Evolutionary conservation across 53 echinoderm and acorn worm genomes (phyloP).

Genomic region (Apostichopus leukothele): DNA sequence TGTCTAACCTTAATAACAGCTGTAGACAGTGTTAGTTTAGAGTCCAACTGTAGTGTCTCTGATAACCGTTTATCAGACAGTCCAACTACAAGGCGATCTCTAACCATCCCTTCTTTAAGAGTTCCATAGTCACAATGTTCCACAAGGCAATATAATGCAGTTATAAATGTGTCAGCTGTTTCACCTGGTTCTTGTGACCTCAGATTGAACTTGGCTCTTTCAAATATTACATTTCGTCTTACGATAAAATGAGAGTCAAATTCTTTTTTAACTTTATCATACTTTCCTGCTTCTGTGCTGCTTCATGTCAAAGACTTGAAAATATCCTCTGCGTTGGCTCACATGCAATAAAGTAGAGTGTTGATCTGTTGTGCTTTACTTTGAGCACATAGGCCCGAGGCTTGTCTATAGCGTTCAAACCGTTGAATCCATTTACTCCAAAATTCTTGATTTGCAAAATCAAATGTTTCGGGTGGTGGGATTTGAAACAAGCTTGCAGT

Average conservation of each 20-base stretch:
- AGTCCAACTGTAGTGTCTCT: slow-evolving; percentile 47
- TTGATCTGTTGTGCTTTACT: slow-evolving; percentile 55
- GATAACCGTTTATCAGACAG: slow-evolving; percentile 35
- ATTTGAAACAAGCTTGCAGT: slow-evolving; percentile 3
- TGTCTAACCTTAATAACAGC: too few relatives aligned
- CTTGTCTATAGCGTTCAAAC: slow-evolving; percentile 55
- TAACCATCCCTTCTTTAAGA: slow-evolving; percentile 51
- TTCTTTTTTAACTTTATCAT: slow-evolving; percentile 28
- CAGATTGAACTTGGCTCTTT: slow-evolving; percentile 59
- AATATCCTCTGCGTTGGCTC: slow-evolving; percentile 59
- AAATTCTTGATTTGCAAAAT: background rate
- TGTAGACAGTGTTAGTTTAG: too few relatives aligned
- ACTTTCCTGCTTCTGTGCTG: slow-evolving; percentile 20
- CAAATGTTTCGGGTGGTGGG: slow-evolving; percentile 24
- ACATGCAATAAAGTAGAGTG: slow-evolving; percentile 60
- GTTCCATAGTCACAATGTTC: slow-evolving; percentile 48
- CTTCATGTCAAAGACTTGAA: background rate
- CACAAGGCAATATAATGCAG: background rate
- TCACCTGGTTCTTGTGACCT: slow-evolving; percentile 49
- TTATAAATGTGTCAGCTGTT: slow-evolving; percentile 18
- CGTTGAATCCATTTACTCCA: slow-evolving; percentile 59
- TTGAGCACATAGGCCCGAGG: slow-evolving; percentile 46
- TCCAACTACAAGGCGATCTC: slow-evolving; percentile 52
- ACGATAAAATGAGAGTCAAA: slow-evolving; percentile 14
- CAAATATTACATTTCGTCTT: slow-evolving; percentile 50